These are phyloP conservation scores for Drosophila recens DNA, from an alignment of 2,888 invertebrate species.

Conservation along the genomic window DNA sequence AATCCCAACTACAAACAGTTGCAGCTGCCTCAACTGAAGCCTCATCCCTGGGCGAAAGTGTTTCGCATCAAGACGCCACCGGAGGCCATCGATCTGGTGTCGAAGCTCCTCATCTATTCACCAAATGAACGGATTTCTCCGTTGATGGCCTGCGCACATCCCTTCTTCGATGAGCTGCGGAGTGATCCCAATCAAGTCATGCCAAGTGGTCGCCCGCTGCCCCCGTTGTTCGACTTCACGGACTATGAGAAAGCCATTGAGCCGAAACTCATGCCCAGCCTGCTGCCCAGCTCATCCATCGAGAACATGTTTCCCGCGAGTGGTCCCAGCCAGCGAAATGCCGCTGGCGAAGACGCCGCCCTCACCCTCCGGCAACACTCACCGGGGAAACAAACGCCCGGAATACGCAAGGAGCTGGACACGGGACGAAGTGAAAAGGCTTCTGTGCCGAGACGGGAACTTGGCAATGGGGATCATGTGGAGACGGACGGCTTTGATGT, in stretches of 20 bases:
- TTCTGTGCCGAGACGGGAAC: constrained; percentile 34
- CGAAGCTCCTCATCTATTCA: constrained; percentile 97
- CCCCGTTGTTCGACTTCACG: constrained; percentile 98
- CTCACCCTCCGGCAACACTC: constrained; percentile 2
- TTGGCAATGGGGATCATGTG: constrained; percentile 68
- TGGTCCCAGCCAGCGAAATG: constrained; percentile 28
- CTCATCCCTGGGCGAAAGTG: constrained; percentile 99
- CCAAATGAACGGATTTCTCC: constrained; percentile 97
- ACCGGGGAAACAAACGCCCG: background rate
- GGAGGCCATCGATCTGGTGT: constrained; percentile 95
- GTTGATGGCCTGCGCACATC: constrained; percentile 98
- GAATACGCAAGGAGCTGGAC: constrained; percentile 1
- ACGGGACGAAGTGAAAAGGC: background rate
- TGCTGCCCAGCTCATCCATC: constrained; percentile 22
- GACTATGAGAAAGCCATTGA: constrained; percentile 88
- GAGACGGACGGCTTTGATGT: constrained; percentile 34
- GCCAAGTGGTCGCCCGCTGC: constrained; percentile 96
- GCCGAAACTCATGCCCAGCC: constrained; percentile 70
- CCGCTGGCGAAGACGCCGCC: constrained; percentile 52
- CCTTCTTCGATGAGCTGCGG: constrained; percentile 99
- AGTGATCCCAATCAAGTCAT: constrained; percentile 95
- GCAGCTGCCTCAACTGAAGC: constrained; percentile 99
- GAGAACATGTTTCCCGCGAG: constrained; percentile 10
- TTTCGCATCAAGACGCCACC: constrained; percentile 96
- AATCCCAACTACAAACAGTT: constrained; percentile 99